These are phyloP conservation scores for Phengaris arion DNA, from an alignment of 2,888 invertebrate genomes.

Conservation along the genomic window DNA sequence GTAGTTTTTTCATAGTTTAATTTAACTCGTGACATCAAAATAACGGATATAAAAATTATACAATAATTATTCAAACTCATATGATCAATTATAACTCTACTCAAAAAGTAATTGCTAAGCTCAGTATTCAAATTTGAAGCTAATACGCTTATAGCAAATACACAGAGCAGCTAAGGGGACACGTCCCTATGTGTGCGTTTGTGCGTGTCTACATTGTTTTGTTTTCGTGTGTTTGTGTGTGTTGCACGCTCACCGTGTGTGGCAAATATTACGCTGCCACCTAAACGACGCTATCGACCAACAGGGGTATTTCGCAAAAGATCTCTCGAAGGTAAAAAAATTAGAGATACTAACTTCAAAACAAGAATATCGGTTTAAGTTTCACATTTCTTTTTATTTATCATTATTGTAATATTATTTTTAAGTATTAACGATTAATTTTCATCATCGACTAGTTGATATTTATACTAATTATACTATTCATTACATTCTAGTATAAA, in stretches of 20 bases:
- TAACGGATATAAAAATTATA: neutral
- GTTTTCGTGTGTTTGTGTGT: slow-evolving; percentile 81
- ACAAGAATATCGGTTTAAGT: slow-evolving; percentile 67
- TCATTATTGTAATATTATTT: slow-evolving; percentile 52
- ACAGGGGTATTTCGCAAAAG: slow-evolving; percentile 97
- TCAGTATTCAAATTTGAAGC: slow-evolving; percentile 36
- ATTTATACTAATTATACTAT: slow-evolving; percentile 65
- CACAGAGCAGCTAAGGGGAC: slow-evolving; percentile 72
- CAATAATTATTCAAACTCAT: neutral
- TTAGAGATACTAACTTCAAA: slow-evolving; percentile 64
- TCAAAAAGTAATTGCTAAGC: slow-evolving; percentile 11
- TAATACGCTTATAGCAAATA: slow-evolving; percentile 73
- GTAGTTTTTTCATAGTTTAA: slow-evolving; percentile 25
- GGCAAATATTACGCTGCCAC: slow-evolving; percentile 74
- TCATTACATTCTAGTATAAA: slow-evolving; percentile 53
- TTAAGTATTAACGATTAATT: slow-evolving; percentile 50
- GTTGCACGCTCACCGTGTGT: slow-evolving; percentile 80
- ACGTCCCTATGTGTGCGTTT: slow-evolving; percentile 74
- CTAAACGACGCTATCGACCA: slow-evolving; percentile 71
- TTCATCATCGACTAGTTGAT: slow-evolving; percentile 63
- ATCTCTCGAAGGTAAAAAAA: slow-evolving; percentile 96
- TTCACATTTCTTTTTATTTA: slow-evolving; percentile 53
- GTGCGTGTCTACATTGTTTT: slow-evolving; percentile 80
- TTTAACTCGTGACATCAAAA: slow-evolving; percentile 20
- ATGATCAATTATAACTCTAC: slow-evolving; percentile 5